Conservation (phyloP, 2,888 invertebrate species). For the Callinectes sapidus region DNA sequence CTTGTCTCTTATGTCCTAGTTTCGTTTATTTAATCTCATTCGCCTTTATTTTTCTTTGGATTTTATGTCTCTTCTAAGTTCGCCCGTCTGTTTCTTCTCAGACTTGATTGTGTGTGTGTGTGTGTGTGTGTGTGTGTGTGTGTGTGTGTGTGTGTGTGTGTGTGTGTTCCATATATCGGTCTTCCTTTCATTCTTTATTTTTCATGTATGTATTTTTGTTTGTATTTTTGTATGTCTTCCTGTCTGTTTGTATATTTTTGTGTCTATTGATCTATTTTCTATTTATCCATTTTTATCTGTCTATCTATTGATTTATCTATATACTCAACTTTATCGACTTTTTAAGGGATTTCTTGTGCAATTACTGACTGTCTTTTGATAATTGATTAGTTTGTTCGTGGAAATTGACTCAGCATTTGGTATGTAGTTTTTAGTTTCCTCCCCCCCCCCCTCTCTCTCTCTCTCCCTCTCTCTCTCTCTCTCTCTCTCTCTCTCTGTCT, state of each 20-base stretch:
- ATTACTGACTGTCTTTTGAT: too few species aligned
- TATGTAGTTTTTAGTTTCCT: neutral
- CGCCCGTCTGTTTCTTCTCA: neutral
- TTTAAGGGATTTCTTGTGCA: too few species aligned
- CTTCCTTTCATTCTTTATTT: neutral
- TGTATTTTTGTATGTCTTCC: neutral
- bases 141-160: neutral
- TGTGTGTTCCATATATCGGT: neutral
- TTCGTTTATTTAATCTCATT: neutral
- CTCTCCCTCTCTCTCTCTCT: slow-evolving; percentile 31
- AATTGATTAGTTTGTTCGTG: too few species aligned
- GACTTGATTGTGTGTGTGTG: neutral
- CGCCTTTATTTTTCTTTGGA: neutral
- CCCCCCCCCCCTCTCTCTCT: slow-evolving; percentile 41
- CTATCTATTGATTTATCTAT: too few species aligned
- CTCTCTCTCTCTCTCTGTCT: neutral
- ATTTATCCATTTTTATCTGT: too few species aligned
- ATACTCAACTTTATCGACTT: too few species aligned
- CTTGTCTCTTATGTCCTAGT: neutral
- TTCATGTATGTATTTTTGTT: neutral
- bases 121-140: neutral
- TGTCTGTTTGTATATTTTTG: too few species aligned
- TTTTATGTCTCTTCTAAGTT: neutral
- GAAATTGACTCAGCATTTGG: neutral
- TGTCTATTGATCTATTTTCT: too few species aligned